Evolutionary conservation across 2,888 invertebrate genomes (phyloP).

Genomic region (Operophtera brumata): DNA sequence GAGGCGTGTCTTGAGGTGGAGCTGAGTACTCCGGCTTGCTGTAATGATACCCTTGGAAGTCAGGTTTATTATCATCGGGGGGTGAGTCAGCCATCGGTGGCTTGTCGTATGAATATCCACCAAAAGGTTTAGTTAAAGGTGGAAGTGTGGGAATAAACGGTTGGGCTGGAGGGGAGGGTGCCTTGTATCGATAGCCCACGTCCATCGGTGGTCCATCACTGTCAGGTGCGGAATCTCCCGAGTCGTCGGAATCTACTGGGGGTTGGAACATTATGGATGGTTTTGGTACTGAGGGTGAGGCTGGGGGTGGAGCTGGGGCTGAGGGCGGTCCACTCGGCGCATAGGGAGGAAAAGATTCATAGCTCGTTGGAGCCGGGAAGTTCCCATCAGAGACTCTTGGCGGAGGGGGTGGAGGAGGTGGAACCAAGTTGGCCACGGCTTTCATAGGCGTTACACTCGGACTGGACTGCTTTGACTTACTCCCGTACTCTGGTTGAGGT

Average conservation of each 20-base stretch:
- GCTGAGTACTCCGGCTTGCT: slow-evolving; percentile 32
- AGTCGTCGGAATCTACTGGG: slow-evolving; percentile 41
- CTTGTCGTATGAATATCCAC: slow-evolving; percentile 64
- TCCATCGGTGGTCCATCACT: slow-evolving; percentile 48
- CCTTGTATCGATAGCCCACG: slow-evolving; percentile 61
- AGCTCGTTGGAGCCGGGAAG: slow-evolving; percentile 61
- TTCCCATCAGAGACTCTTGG: slow-evolving; percentile 53
- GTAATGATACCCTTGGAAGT: slow-evolving; percentile 43
- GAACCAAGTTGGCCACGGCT: slow-evolving; percentile 58
- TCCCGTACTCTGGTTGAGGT: slow-evolving; percentile 58
- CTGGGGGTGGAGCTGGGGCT: slow-evolving; percentile 32
- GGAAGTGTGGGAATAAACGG: slow-evolving; percentile 54
- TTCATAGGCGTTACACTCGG: slow-evolving; percentile 42
- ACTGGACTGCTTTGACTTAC: slow-evolving; percentile 57
- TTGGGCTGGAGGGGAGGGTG: slow-evolving; percentile 46
- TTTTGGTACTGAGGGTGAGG: slow-evolving; percentile 24
- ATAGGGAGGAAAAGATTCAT: slow-evolving; percentile 72
- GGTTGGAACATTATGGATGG: slow-evolving; percentile 45
- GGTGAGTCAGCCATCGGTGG: slow-evolving; percentile 54
- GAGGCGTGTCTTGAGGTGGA: slow-evolving; percentile 6
- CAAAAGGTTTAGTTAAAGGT: slow-evolving; percentile 55
- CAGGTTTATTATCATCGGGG: slow-evolving; percentile 50
- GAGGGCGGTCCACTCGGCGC: slow-evolving; percentile 38
- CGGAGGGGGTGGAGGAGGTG: slow-evolving; percentile 62
- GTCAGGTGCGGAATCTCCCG: slow-evolving; percentile 39